Evolutionary conservation across 2,797 vertebrate species (phyloP), one percentile per base, ranked within the genome.

Genomic region (Peromyscus nudipes): DNA sequence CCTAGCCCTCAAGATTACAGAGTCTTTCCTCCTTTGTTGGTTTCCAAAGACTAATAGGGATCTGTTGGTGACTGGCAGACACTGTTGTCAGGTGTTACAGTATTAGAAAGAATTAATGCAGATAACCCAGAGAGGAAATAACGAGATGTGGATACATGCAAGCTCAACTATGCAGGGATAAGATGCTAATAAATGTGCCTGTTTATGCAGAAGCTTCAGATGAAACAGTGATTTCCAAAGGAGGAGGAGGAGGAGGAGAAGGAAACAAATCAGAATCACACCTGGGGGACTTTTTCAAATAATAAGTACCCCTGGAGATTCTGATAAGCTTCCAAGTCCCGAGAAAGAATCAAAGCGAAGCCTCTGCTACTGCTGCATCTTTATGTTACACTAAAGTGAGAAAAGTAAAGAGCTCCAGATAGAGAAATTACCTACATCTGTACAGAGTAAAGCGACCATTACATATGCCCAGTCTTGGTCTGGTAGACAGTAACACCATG

Each of bases 181-280:
- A 84, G 76, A 79, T 37, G 60, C 11, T 62, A 92, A 57, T 49
- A 94, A 85, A 80, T 89, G 62, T 86, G 67, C 31, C 67, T 87
- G 87, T 91, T 88, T 91, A 96, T 60, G 55, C 46, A 91, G 81
- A 90, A 65, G 85, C 46, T 95, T 95, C 89, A 62, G n/a, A 96
- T 84, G 49, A 93, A 92, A 88, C 40, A 80, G 67, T 89, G 81
- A 97, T 95, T 97, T 85, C 96, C 80, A 94, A 89, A 77, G 77
- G 64, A 96, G 69, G 25, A 93, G 73, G n/a, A 80, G 71, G 40
- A 94, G 69, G 19, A 86, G 96, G 95, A 98, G 73, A 95, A 97
- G 97, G 97, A 96, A 98, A 97, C 95, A 97, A 97, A 98, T 98
- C 97, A 98, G 97, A 98, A 98, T 96, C 97, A 97, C 95, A 96